Conservation (phyloP, 2,797 vertebrate species). For the Gymnocypris eckloni region DNA sequence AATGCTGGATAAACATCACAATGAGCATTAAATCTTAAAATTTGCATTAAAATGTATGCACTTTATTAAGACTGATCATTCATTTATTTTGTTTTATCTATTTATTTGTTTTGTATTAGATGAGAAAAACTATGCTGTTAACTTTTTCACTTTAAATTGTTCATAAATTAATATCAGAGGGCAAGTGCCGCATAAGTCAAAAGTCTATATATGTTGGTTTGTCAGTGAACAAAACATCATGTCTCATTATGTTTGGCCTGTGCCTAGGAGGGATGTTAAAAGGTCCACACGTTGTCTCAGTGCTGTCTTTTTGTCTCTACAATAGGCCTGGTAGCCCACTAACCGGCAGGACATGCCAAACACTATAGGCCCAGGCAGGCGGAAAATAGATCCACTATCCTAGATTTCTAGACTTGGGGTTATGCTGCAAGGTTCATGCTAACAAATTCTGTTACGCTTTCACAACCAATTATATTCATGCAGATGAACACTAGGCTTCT, state of each 20-base stretch:
- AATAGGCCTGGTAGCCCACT: constrained; percentile 37
- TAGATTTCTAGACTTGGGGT: constrained; percentile 40
- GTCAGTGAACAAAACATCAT: constrained; percentile 27
- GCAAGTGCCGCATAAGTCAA: not conserved
- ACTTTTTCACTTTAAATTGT: not conserved
- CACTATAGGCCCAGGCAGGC: constrained; percentile 53
- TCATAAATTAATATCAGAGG: not conserved
- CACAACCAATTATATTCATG: constrained; percentile 41
- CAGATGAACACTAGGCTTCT: constrained; percentile 34
- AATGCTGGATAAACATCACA: not conserved
- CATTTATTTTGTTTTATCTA: no score
- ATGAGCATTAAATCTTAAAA: not conserved
- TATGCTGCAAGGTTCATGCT: constrained; percentile 16
- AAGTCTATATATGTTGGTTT: not conserved
- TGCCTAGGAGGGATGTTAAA: constrained; percentile 30
- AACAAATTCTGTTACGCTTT: constrained; percentile 41
- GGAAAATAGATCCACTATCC: constrained; percentile 51
- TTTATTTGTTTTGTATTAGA: not conserved
- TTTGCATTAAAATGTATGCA: not conserved
- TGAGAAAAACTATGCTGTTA: not conserved
- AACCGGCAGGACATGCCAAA: constrained; percentile 31
- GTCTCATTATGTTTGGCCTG: constrained; percentile 34
- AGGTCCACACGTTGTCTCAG: not conserved
- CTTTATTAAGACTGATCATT: not conserved
- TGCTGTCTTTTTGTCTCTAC: constrained; percentile 14